A percentile compares a stretch with the other conserved stretches of the same genome.
Evolutionary conservation across 1,140 invertebrate genomes (phyloP).

Genomic region (Drosophila insularis): DNA sequence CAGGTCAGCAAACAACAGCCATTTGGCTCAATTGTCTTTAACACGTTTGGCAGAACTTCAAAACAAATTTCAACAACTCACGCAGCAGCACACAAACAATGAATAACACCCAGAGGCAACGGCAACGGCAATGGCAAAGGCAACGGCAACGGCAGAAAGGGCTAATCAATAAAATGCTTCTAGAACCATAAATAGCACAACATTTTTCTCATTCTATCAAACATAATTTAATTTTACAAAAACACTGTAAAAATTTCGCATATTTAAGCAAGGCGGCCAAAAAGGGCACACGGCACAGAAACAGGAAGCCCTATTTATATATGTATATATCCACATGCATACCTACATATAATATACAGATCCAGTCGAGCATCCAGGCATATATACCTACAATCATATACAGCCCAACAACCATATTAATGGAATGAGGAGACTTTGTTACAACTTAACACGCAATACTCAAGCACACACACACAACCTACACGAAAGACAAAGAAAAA

Average conservation of each 20-base stretch:
- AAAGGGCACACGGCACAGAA: not conserved
- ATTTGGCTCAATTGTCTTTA: slow-evolving; percentile 8
- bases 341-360: not conserved
- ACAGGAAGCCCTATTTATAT: not conserved
- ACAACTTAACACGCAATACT: slow-evolving; percentile 1
- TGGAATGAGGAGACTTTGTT: not conserved
- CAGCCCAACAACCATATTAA: not conserved
- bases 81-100: not conserved
- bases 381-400: not conserved
- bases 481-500: not conserved
- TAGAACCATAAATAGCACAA: slow-evolving; percentile 4
- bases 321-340: not conserved
- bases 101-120: not conserved
- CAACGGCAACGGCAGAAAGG: not conserved
- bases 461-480: not conserved
- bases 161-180: slow-evolving; percentile 7
- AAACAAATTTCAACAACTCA: slow-evolving; percentile 11
- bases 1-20: slow-evolving; percentile 3
- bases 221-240: slow-evolving; percentile 12
- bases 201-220: slow-evolving; percentile 3
- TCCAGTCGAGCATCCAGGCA: slow-evolving; percentile 5
- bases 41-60: slow-evolving; percentile 10
- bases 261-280: not conserved
- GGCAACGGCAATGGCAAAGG: not conserved
- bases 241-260: slow-evolving; percentile 8